phyloP scores from a whole-genome alignment of 1,140 invertebrate genomes.

The Neomicropteryx cornuta region DNA sequence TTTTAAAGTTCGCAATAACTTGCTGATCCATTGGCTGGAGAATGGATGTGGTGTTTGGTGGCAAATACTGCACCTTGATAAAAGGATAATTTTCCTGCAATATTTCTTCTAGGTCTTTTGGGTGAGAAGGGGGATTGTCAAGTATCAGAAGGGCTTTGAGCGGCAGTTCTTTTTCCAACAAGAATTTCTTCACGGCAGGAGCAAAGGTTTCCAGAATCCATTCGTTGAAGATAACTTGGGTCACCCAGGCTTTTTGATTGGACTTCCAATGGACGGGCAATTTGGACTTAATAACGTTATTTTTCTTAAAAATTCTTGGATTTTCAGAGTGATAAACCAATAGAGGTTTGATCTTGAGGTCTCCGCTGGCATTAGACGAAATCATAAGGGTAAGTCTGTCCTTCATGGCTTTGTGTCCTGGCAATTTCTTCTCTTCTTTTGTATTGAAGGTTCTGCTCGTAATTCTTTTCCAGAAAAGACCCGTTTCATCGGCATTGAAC shows the following conservation, averaged over 20 bases:
- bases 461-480: constrained; percentile 26
- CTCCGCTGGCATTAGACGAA: constrained; percentile 27
- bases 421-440: constrained; percentile 19
- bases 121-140: constrained; percentile 21
- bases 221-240: constrained; percentile 23
- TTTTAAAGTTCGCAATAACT: constrained; percentile 25
- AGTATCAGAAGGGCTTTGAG: constrained; percentile 18
- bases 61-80: constrained; percentile 19
- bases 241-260: constrained; percentile 33
- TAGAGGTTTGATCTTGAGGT: constrained; percentile 32
- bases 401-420: constrained; percentile 24
- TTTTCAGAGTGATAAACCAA: constrained; percentile 30
- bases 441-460: constrained; percentile 18
- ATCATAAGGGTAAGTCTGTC: constrained; percentile 28
- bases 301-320: constrained; percentile 24
- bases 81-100: too few relatives aligned
- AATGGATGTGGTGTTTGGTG: constrained; percentile 22
- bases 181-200: constrained; percentile 19
- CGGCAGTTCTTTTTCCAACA: constrained; percentile 15
- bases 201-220: constrained; percentile 20
- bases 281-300: constrained; percentile 13
- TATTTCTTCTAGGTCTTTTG: constrained; percentile 14
- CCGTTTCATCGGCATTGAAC: constrained; percentile 32
- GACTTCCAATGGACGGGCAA: constrained; percentile 29
- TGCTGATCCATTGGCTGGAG: constrained; percentile 29